Conservation (phyloP, 2,797 vertebrate genomes). For the Amniataba percoides region DNA sequence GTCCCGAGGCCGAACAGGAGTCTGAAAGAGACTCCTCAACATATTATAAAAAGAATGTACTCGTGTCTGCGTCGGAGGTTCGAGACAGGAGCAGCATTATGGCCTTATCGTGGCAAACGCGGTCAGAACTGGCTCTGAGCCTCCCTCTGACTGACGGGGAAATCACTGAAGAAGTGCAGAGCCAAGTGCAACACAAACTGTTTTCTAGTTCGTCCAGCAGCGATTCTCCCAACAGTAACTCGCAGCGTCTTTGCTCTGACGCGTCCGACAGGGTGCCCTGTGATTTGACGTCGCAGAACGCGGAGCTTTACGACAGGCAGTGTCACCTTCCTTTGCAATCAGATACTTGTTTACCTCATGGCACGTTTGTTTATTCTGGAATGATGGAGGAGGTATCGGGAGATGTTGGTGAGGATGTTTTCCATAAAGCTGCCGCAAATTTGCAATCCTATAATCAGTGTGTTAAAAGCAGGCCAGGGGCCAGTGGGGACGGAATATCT, state of each 20-base stretch:
- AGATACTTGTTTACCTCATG: slow-evolving; percentile 67
- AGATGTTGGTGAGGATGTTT: slow-evolving; percentile 61
- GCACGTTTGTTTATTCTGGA: slow-evolving; percentile 62
- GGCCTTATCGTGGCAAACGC: slow-evolving; percentile 76
- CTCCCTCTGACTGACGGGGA: slow-evolving; percentile 64
- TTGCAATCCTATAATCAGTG: slow-evolving; percentile 72
- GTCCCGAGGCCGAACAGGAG: slow-evolving; percentile 75
- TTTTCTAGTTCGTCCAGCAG: slow-evolving; percentile 48
- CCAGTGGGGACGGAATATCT: slow-evolving; percentile 80
- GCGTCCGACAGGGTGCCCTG: slow-evolving; percentile 41
- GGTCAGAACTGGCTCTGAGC: slow-evolving; percentile 74
- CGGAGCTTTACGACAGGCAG: slow-evolving; percentile 75
- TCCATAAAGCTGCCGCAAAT: slow-evolving; percentile 68
- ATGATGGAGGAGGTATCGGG: slow-evolving; percentile 56
- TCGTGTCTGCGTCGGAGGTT: slow-evolving; percentile 60
- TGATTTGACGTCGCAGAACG: slow-evolving; percentile 57
- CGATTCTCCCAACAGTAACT: slow-evolving; percentile 44
- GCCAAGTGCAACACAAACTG: slow-evolving; percentile 60
- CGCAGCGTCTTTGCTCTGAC: slow-evolving; percentile 34
- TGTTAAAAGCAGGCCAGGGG: slow-evolving; percentile 76
- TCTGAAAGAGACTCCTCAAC: slow-evolving; percentile 66
- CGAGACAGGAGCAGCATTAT: slow-evolving; percentile 65
- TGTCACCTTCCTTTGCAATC: slow-evolving; percentile 75
- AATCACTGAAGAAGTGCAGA: slow-evolving; percentile 53
- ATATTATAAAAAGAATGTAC: slow-evolving; percentile 77